phyloP scores from a whole-genome alignment of 2,888 invertebrate genomes.

The Coecobrya sp. region DNA sequence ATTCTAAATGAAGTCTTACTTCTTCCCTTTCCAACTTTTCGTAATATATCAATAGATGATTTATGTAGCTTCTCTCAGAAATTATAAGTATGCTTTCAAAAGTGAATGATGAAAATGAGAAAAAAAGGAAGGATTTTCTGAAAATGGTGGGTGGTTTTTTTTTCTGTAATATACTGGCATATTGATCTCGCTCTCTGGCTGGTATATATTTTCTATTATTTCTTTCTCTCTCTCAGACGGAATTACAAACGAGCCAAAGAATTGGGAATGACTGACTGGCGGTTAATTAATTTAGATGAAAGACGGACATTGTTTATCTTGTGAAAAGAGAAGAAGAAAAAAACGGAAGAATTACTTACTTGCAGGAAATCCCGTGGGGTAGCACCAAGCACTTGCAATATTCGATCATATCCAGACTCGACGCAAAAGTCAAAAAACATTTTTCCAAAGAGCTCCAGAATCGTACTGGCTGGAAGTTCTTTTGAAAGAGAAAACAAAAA shows the following conservation, averaged over 20 bases:
- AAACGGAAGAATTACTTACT: slow-evolving; percentile 88
- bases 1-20: too few relatives aligned
- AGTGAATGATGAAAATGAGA: too few relatives aligned
- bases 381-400: slow-evolving; percentile 97
- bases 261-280: slow-evolving; percentile 29
- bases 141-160: too few relatives aligned
- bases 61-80: too few relatives aligned
- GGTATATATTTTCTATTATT: background rate
- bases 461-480: slow-evolving; percentile 97
- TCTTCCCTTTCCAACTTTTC: too few relatives aligned
- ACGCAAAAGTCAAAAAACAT: slow-evolving; percentile 99
- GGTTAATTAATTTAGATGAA: slow-evolving; percentile 43
- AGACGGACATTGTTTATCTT: slow-evolving; percentile 24
- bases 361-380: slow-evolving; percentile 98
- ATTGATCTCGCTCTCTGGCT: too few relatives aligned
- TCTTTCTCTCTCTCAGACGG: background rate
- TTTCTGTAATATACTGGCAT: too few relatives aligned
- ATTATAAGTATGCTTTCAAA: too few relatives aligned
- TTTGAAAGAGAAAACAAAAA: slow-evolving; percentile 87
- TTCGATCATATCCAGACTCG: slow-evolving; percentile 98
- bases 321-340: slow-evolving; percentile 2
- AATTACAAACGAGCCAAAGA: slow-evolving; percentile 44
- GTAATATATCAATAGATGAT: too few relatives aligned
- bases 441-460: slow-evolving; percentile 96
- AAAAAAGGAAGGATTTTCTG: too few relatives aligned